Evolutionary conservation across 2,113 vertebrate species (phyloP).

Genomic region (Maylandia zebra): DNA sequence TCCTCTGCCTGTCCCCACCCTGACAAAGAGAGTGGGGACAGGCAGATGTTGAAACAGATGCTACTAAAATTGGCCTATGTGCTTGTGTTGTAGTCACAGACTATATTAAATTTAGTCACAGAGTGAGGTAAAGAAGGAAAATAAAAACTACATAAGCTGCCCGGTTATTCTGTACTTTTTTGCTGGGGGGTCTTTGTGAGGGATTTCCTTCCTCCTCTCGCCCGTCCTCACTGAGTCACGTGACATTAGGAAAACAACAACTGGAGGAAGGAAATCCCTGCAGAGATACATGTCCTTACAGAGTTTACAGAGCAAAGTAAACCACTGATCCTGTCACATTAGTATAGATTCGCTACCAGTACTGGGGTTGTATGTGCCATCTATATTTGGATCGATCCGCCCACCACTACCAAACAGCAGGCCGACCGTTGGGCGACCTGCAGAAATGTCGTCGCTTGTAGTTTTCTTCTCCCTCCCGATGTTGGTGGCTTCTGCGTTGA

Average conservation of each 20-base stretch:
- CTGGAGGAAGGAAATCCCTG: accelerated
- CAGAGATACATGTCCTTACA: accelerated
- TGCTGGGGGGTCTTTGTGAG: accelerated
- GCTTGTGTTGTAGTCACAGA: background rate
- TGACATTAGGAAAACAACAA: accelerated
- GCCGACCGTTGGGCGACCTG: background rate
- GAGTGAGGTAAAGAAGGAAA: accelerated
- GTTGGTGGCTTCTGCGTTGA: background rate
- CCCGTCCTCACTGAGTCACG: background rate
- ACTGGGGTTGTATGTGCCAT: accelerated
- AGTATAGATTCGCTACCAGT: accelerated
- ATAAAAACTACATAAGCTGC: background rate
- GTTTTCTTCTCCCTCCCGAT: background rate
- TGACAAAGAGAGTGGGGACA: background rate
- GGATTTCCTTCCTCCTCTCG: background rate
- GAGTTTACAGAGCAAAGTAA: background rate
- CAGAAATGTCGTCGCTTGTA: background rate
- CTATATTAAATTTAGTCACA: background rate
- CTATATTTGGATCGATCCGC: background rate
- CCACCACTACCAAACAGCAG: accelerated
- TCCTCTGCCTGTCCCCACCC: accelerated
- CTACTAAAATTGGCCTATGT: accelerated
- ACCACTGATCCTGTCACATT: background rate
- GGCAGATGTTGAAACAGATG: accelerated
- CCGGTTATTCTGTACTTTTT: background rate